Base-by-base conservation (phyloP, 2,888 invertebrate genomes). In the Cancer borealis region DNA sequence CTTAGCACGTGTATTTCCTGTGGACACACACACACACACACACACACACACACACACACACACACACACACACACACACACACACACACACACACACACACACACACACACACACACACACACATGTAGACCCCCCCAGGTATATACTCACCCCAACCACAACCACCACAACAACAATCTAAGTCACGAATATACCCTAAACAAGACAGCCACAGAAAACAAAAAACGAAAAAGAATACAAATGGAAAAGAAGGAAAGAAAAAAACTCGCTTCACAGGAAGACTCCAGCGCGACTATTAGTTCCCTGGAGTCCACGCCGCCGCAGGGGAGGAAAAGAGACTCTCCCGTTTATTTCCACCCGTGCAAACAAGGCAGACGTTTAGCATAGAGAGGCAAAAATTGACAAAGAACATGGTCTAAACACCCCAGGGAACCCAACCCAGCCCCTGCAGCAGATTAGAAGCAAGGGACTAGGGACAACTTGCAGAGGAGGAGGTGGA, bases 1-100 rank as follows among this genome's bases (percentile, higher is more conserved):
- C 79, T 79, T 79, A 79, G 30, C 79, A 30, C 79, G 79, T 79
- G 79, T 30, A 79, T 79, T 79, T 79, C 79, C 79, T 79, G 79
- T 79, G 79, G 30, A 79, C 10, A 79, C 30, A 79, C 30, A 79
- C 30, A 79, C 79, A 79, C 79, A 79, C 79, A 79, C 79, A 79
- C 79, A 79, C 30, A 79, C 79, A 79, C 79, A 79, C 79, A 79
- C 79, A 79, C 79, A 79, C 66, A 66, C 66, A 66, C 14, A 66
- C 66, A 66, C 66, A 66, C 66, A 66, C 66, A 66, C 66, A 66
- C 66, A 66, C 66, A 66, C 66, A 66, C 66, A 66, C 66, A 66
- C 66, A 66, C 66, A 66, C 66, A 66, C 66, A 66, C 66, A 66
- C 66, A 66, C 66, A 66, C 66, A 66, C 66, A 66, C 66, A 66